These are phyloP conservation scores for Gortyna flavago DNA, from an alignment of 2,888 invertebrate species.

Conservation along the genomic window DNA sequence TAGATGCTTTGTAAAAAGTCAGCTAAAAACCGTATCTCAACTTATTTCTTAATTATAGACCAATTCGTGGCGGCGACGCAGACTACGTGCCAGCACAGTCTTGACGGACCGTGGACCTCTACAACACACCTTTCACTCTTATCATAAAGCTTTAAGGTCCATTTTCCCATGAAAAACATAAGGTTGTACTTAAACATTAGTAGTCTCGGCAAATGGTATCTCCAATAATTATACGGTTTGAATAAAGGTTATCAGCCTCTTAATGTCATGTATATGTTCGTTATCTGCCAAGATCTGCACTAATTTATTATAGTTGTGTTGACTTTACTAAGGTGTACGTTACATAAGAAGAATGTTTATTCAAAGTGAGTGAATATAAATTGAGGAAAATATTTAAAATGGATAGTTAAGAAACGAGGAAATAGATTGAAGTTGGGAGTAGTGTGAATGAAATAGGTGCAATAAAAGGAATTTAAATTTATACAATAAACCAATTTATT, in stretches of 20 bases:
- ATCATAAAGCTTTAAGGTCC: slow-evolving; percentile 67
- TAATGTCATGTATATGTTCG: slow-evolving; percentile 82
- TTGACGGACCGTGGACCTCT: slow-evolving; percentile 71
- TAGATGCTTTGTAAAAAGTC: slow-evolving; percentile 87
- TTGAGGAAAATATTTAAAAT: slow-evolving; percentile 5
- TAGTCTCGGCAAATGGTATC: slow-evolving; percentile 85
- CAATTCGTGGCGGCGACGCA: slow-evolving; percentile 87
- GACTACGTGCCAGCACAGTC: slow-evolving; percentile 82
- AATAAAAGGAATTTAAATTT: not conserved
- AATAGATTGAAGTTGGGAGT: not conserved
- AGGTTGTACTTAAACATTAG: slow-evolving; percentile 74
- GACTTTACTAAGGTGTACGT: slow-evolving; percentile 53
- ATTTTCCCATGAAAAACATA: slow-evolving; percentile 63
- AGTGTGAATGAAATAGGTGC: not conserved
- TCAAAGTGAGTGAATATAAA: slow-evolving; percentile 14
- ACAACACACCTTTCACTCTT: slow-evolving; percentile 67
- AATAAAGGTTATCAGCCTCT: slow-evolving; percentile 88
- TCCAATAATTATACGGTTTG: slow-evolving; percentile 88
- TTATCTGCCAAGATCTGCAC: slow-evolving; percentile 81
- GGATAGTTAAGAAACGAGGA: slow-evolving; percentile 2
- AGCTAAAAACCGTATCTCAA: slow-evolving; percentile 89
- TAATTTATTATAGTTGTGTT: slow-evolving; percentile 71
- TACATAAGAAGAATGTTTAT: slow-evolving; percentile 19
- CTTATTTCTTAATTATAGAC: slow-evolving; percentile 90
- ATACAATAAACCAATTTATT: not conserved